A percentile compares a stretch with the other conserved stretches of the same genome.
These are phyloP conservation scores for Drosophila longiperda DNA, from an alignment of 2,888 invertebrate species.

Conservation along the genomic window DNA sequence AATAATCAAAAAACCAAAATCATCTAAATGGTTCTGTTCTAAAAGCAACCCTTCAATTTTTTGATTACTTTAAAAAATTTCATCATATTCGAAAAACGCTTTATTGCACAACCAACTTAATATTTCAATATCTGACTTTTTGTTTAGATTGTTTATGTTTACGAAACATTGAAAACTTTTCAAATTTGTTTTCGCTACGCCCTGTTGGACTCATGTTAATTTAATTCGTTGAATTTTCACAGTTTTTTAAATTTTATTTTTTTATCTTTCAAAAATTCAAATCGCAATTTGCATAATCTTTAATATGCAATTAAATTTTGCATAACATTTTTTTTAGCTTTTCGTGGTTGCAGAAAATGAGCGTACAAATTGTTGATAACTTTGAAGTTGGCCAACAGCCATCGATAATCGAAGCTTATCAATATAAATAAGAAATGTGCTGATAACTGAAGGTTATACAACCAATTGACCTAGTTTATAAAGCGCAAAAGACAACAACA, in stretches of 20 bases:
- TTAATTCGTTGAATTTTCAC: constrained; percentile 21
- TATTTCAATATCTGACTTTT: constrained; percentile 1
- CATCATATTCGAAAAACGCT: neutral
- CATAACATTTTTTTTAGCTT: constrained; percentile 9
- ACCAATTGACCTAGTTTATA: constrained; percentile 54
- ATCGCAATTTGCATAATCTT: constrained; percentile 48
- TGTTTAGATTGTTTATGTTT: constrained; percentile 4
- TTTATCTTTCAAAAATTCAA: constrained; percentile 36
- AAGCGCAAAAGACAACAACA: constrained; percentile 1
- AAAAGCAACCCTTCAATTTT: rapidly evolving
- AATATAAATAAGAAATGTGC: constrained; percentile 15
- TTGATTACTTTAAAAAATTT: neutral
- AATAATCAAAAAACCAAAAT: neutral
- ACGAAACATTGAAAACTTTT: constrained; percentile 8
- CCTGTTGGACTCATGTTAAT: constrained; percentile 34
- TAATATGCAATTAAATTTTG: constrained; percentile 27
- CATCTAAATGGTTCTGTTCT: neutral
- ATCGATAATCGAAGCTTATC: constrained; percentile 46
- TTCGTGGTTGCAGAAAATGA: neutral
- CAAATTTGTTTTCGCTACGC: constrained; percentile 17
- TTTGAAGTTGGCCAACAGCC: constrained; percentile 23
- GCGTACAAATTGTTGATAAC: constrained; percentile 3
- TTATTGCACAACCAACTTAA: neutral
- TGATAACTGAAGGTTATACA: constrained; percentile 54
- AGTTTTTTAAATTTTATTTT: constrained; percentile 16